Conservation (phyloP, 2,113 vertebrate species). For the Brachypteracias leptosomus region DNA sequence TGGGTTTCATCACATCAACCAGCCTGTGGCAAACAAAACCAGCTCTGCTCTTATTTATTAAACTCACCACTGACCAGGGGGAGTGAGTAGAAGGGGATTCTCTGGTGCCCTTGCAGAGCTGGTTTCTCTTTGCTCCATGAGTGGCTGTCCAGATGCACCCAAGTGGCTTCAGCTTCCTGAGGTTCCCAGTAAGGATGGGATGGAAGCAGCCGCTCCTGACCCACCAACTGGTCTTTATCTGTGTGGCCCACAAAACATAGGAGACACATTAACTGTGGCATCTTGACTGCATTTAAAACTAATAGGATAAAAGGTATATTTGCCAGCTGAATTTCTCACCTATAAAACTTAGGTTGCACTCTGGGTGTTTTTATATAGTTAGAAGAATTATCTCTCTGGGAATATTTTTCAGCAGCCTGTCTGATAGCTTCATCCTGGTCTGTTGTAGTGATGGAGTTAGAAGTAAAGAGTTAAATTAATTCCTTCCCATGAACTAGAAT, state of each 20-base stretch:
- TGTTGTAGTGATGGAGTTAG: neutral
- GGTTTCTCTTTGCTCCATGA: neutral
- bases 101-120: neutral
- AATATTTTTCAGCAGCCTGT: neutral
- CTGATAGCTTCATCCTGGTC: neutral
- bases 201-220: neutral
- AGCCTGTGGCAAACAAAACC: neutral
- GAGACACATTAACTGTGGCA: accelerated
- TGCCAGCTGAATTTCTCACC: neutral
- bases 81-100: neutral
- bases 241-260: neutral
- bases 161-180: neutral
- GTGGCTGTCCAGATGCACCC: no score
- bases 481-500: neutral
- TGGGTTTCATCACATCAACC: neutral
- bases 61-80: neutral
- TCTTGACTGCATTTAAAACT: neutral
- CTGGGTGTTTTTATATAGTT: neutral
- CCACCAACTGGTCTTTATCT: neutral
- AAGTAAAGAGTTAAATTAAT: neutral
- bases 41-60: neutral
- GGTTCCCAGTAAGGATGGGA: neutral
- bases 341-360: neutral
- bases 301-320: neutral
- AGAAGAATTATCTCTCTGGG: neutral